Conservation (phyloP, 2,113 vertebrate genomes). For the Phrynosoma blainvillii region DNA sequence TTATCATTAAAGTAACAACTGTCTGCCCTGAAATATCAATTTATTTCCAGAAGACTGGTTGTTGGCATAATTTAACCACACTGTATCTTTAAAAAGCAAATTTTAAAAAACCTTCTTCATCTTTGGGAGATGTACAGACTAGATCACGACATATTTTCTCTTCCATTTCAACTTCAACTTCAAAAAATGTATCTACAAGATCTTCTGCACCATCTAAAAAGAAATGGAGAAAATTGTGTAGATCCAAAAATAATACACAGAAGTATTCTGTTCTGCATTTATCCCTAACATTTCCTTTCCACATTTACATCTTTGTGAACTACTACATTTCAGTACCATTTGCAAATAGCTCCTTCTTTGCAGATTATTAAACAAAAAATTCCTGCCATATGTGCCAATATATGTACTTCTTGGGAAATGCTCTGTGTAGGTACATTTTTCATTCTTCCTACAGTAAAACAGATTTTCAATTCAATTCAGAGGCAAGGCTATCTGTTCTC, state of each 20-base stretch:
- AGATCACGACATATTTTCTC: slow-evolving; percentile 96
- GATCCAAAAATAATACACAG: not conserved
- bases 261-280: not conserved
- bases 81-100: slow-evolving; percentile 44
- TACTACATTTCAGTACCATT: slow-evolving; percentile 3
- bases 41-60: not conserved
- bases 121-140: slow-evolving; percentile 94
- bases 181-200: slow-evolving; percentile 95
- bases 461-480: not conserved
- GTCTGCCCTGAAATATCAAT: not conserved
- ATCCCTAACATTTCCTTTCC: not conserved
- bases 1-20: not conserved
- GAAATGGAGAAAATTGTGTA: slow-evolving; percentile 26
- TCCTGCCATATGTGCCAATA: not conserved
- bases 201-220: slow-evolving; percentile 87
- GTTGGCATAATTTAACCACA: not conserved
- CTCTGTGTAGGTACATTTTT: not conserved
- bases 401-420: not conserved
- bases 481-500: not conserved
- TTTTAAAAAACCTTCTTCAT: slow-evolving; percentile 90
- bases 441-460: not conserved
- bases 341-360: not conserved
- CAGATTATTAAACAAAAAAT: not conserved
- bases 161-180: slow-evolving; percentile 98
- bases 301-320: not conserved